Conservation (phyloP, 2,113 vertebrate genomes). For the Verasper variegatus region DNA sequence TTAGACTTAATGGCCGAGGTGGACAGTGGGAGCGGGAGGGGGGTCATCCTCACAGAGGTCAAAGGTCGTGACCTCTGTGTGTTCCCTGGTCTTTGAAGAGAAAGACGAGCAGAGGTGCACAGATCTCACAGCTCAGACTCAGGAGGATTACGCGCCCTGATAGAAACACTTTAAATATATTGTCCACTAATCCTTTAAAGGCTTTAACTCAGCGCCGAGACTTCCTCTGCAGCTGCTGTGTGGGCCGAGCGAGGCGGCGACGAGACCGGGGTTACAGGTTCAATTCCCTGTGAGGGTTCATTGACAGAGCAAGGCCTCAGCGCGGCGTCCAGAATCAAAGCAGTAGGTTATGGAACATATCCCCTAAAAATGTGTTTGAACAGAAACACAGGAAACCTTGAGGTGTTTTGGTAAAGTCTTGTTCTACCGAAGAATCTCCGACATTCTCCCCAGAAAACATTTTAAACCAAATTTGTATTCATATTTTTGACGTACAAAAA, state of each 20-base stretch:
- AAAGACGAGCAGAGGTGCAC: slow-evolving; percentile 26
- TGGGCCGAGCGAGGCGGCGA: background rate
- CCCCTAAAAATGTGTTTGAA: too few relatives aligned
- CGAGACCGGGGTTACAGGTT: background rate
- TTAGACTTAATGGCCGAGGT: background rate
- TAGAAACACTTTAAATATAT: slow-evolving; percentile 20
- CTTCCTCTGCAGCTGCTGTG: slow-evolving; percentile 37
- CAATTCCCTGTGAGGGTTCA: background rate
- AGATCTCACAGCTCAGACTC: background rate
- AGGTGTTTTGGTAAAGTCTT: too few relatives aligned
- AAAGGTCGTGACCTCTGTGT: slow-evolving; percentile 40
- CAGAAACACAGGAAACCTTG: too few relatives aligned
- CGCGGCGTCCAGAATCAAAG: too few relatives aligned
- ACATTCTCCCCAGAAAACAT: too few relatives aligned
- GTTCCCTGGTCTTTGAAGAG: slow-evolving; percentile 41
- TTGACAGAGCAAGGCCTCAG: too few relatives aligned
- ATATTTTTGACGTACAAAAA: too few relatives aligned
- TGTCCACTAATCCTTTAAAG: background rate
- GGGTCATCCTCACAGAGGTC: slow-evolving; percentile 28
- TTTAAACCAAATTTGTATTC: too few relatives aligned
- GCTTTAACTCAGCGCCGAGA: slow-evolving; percentile 14
- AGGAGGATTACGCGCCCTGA: background rate
- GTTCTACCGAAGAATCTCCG: too few relatives aligned
- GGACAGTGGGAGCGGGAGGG: background rate
- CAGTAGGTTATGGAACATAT: too few relatives aligned